Conservation (phyloP, 2,888 invertebrate species). For the Eurytoma adleriae region DNA sequence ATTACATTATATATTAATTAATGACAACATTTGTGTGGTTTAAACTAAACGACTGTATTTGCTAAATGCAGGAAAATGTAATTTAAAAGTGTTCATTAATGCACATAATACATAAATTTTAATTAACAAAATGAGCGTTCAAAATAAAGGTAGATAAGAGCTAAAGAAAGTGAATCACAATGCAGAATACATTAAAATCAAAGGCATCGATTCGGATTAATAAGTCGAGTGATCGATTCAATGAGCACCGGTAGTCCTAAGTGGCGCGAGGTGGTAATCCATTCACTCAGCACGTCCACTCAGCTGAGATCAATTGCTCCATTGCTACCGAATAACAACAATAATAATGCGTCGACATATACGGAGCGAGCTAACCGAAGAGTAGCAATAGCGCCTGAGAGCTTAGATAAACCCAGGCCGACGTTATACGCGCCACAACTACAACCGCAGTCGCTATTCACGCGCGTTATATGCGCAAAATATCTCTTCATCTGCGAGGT, state of each 20-base stretch:
- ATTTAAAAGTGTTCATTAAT: too few relatives aligned
- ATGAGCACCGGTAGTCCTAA: slow-evolving; percentile 30
- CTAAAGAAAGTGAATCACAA: too few relatives aligned
- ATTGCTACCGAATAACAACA: slow-evolving; percentile 70
- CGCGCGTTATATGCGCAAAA: slow-evolving; percentile 9
- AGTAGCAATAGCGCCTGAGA: slow-evolving; percentile 39
- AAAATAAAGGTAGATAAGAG: too few relatives aligned
- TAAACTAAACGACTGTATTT: too few relatives aligned
- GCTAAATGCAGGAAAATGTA: too few relatives aligned
- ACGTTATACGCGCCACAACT: neutral
- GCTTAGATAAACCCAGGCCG: slow-evolving; percentile 4
- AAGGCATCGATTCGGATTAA: slow-evolving; percentile 24
- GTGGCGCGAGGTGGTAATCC: slow-evolving; percentile 52
- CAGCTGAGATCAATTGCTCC: slow-evolving; percentile 68
- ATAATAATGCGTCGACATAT: slow-evolving; percentile 64
- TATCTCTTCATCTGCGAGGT: slow-evolving; percentile 32
- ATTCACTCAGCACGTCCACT: slow-evolving; percentile 53
- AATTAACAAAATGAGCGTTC: too few relatives aligned
- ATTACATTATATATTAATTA: too few relatives aligned
- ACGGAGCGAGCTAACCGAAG: slow-evolving; percentile 56
- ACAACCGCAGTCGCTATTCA: neutral
- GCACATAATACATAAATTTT: too few relatives aligned
- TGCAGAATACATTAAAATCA: slow-evolving; percentile 13
- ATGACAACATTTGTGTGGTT: too few relatives aligned
- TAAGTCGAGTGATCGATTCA: slow-evolving; percentile 41